Evolutionary conservation across 2,797 vertebrate genomes (phyloP).

Genomic region (Scolopax bukidnonensis): DNA sequence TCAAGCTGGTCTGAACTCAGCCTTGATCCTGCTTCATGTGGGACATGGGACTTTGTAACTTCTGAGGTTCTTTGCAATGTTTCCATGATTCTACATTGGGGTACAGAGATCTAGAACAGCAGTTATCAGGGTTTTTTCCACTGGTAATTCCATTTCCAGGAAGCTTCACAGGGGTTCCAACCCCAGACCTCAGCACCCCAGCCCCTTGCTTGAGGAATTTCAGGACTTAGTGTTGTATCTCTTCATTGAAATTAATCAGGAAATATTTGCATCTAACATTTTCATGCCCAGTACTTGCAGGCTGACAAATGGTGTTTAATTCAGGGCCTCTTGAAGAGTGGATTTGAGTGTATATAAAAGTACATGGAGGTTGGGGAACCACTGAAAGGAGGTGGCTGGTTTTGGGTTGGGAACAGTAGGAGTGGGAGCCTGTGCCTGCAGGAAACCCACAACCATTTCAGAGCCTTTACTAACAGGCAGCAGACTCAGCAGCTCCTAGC

Average conservation of each 20-base stretch:
- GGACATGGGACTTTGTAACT: background rate
- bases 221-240: background rate
- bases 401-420: background rate
- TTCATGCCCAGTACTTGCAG: background rate
- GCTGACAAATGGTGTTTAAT: background rate
- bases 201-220: background rate
- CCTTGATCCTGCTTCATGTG: background rate
- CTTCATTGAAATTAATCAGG: background rate
- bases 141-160: background rate
- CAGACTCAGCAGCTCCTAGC: background rate
- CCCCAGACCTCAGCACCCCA: background rate
- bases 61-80: background rate
- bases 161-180: background rate
- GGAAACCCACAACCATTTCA: background rate
- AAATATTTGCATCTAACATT: background rate
- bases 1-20: background rate
- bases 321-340: background rate
- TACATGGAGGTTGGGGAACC: background rate
- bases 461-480: background rate
- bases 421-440: background rate
- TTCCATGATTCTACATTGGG: background rate
- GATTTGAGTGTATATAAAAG: background rate
- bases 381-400: background rate
- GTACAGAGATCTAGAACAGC: background rate
- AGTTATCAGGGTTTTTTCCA: background rate